Evolutionary conservation across 1,140 invertebrate species (phyloP).

Genomic region (Camponotus floridanus): DNA sequence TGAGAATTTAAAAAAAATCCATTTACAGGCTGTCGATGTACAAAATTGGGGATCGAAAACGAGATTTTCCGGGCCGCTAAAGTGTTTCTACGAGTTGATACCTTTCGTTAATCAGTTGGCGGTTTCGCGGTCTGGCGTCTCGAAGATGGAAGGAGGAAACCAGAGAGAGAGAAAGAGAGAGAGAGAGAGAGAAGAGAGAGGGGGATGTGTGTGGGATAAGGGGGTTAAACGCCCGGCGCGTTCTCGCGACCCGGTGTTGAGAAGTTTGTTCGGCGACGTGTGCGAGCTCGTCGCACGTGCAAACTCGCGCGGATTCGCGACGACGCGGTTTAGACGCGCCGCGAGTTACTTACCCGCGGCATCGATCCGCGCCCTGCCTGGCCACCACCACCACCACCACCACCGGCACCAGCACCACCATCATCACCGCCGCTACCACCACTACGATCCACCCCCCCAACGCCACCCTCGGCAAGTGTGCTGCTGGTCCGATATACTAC

Average conservation of each 20-base stretch:
- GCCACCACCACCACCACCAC: not conserved
- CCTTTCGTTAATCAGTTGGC: slow-evolving; percentile 15
- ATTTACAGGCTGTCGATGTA: not conserved
- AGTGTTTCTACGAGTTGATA: not conserved
- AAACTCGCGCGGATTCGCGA: slow-evolving; percentile 11
- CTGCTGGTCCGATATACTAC: slow-evolving; percentile 43
- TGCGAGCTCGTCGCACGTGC: slow-evolving; percentile 24
- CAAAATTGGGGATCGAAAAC: not conserved
- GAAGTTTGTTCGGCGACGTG: slow-evolving; percentile 13
- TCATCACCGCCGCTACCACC: not conserved
- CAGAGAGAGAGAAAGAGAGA: not conserved
- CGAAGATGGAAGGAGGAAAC: not conserved
- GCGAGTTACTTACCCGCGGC: slow-evolving; percentile 24
- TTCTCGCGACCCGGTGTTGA: slow-evolving; percentile 13
- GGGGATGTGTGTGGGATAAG: not conserved
- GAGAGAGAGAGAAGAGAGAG: not conserved
- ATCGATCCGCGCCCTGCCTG: slow-evolving; percentile 31
- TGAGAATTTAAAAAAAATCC: not conserved
- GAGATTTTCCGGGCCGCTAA: not conserved
- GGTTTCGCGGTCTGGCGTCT: slow-evolving; percentile 37
- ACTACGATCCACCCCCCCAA: not conserved
- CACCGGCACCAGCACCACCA: not conserved
- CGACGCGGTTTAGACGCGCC: slow-evolving; percentile 36
- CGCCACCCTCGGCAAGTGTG: not conserved
- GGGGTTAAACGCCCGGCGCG: slow-evolving; percentile 22